phyloP scores from a whole-genome alignment of 30 jellyfish, hydroid and myxozoan genomes.

The Clytia hemisphaerica region DNA sequence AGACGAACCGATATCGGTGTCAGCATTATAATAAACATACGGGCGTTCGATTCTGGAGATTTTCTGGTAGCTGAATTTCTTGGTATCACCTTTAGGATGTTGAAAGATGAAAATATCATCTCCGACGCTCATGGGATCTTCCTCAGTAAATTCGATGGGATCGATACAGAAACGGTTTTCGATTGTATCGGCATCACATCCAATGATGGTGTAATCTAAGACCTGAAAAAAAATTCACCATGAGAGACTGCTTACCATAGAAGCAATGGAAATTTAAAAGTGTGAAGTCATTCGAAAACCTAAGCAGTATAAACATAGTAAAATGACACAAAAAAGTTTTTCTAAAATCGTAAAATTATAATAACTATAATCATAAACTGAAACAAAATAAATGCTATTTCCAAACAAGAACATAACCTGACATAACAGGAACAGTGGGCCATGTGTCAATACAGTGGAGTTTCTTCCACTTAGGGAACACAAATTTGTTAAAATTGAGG shows the following conservation, averaged over 20 bases:
- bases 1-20: conserved; percentile 92
- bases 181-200: conserved; percentile 60
- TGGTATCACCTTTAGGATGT: conserved; percentile 88
- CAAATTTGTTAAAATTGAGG: no score
- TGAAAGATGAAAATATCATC: conserved; percentile 83
- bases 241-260: no score
- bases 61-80: conserved; percentile 69
- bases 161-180: conserved; percentile 49
- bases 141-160: conserved; percentile 66
- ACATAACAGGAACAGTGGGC: no score
- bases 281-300: neutral
- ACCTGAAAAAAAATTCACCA: conserved; percentile 26
- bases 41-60: conserved; percentile 54
- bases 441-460: no score
- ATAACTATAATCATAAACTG: no score
- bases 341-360: no score
- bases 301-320: neutral
- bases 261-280: neutral
- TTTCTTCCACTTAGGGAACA: no score
- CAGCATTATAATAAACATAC: conserved; percentile 79
- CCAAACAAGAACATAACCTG: no score
- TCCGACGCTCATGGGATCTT: conserved; percentile 31
- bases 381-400: no score
- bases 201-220: conserved; percentile 81
- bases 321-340: no score